Percentiles rank a stretch among this genome's conserved stretches.
phyloP scores from a whole-genome alignment of 2,113 vertebrate genomes.

The Xiphias gladius region DNA sequence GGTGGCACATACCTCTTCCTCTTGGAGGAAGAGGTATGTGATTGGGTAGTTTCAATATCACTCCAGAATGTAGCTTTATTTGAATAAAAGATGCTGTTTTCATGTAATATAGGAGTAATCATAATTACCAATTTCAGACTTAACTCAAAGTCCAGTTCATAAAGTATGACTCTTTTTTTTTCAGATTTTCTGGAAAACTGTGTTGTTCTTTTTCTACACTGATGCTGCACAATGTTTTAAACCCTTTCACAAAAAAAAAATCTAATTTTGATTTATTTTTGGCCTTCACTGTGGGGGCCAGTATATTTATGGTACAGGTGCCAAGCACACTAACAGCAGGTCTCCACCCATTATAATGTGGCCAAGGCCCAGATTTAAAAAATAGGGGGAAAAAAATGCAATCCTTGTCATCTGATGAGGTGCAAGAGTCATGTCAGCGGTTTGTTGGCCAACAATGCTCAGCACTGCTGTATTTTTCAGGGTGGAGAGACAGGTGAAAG shows the following conservation, averaged over 20 bases:
- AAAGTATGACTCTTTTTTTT: too few species aligned
- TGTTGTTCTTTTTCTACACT: neutral
- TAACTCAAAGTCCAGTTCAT: too few species aligned
- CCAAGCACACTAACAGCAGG: neutral
- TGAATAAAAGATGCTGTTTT: too few species aligned
- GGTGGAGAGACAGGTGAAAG: constrained; percentile 9
- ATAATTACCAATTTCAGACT: neutral
- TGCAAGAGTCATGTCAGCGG: neutral
- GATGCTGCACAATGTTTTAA: neutral
- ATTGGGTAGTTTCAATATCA: too few species aligned
- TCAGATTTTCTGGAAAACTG: neutral
- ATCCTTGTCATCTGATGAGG: neutral
- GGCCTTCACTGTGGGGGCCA: neutral
- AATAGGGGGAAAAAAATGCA: neutral
- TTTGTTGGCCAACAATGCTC: neutral
- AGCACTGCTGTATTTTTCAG: constrained; percentile 30
- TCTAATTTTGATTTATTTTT: too few species aligned
- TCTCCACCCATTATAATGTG: neutral
- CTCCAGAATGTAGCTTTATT: too few species aligned
- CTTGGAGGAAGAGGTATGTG: too few species aligned
- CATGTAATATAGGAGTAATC: too few species aligned
- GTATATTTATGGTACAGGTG: neutral
- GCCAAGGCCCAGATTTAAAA: neutral
- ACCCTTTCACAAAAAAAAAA: neutral
- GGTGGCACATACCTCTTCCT: too few species aligned